Percentiles rank a stretch among this genome's conserved stretches.
phyloP scores from a whole-genome alignment of 2,888 invertebrate genomes.

The Muscina levida region DNA sequence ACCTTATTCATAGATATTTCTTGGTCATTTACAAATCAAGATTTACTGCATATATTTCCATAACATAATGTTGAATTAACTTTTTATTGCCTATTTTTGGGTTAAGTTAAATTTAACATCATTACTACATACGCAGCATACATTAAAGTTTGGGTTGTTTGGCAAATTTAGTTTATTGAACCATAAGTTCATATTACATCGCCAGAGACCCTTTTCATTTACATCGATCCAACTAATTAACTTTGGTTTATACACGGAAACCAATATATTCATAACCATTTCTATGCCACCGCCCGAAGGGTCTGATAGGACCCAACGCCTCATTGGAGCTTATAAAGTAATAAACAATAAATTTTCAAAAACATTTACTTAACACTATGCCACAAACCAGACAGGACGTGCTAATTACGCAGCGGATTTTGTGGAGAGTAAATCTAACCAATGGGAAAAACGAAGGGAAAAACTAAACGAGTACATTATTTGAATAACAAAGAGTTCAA shows the following conservation, averaged over 20 bases:
- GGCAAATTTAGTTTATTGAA: slow-evolving; percentile 13
- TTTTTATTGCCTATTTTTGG: background rate
- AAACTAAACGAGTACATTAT: slow-evolving; percentile 14
- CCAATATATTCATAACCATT: slow-evolving; percentile 28
- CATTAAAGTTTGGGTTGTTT: background rate
- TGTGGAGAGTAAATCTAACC: slow-evolving; percentile 23
- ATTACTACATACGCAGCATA: slow-evolving; percentile 6
- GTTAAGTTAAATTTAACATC: no score
- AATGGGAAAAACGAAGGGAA: background rate
- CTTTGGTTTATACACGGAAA: slow-evolving; percentile 8
- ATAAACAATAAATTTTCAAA: slow-evolving; percentile 50
- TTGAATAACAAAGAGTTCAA: slow-evolving; percentile 48
- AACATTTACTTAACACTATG: slow-evolving; percentile 45
- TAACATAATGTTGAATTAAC: no score
- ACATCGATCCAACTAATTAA: slow-evolving; percentile 28
- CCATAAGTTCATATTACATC: slow-evolving; percentile 36
- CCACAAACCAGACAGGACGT: slow-evolving; percentile 17
- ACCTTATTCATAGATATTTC: no score
- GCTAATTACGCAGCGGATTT: slow-evolving; percentile 50
- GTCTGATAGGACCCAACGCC: background rate
- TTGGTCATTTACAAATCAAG: no score
- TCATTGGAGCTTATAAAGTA: slow-evolving; percentile 53
- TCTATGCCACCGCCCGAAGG: background rate
- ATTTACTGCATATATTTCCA: no score
- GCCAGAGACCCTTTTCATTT: no score